Conservation (phyloP, 2,113 vertebrate genomes). For the Raja brachyura region DNA sequence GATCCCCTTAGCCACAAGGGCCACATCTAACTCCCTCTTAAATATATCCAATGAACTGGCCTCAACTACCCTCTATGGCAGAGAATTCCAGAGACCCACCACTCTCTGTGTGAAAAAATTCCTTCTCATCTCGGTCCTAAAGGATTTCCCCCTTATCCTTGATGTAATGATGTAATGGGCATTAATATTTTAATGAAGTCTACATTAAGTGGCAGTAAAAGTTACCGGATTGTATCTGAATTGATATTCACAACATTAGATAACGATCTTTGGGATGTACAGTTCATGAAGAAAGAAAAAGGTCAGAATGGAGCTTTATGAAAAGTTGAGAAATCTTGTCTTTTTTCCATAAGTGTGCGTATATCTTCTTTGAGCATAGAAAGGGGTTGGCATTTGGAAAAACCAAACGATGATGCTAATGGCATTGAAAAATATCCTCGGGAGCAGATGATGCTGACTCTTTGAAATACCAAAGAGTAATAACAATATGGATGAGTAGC, state of each 20-base stretch:
- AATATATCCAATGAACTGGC: too few relatives aligned
- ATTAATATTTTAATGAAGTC: conserved; percentile 7
- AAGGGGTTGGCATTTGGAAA: neutral
- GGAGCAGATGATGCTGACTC: conserved; percentile 10
- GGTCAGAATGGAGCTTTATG: neutral
- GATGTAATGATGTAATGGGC: neutral
- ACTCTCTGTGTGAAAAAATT: too few relatives aligned
- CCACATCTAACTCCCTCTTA: too few relatives aligned
- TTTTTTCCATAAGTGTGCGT: neutral
- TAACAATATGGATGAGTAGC: neutral
- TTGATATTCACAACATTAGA: neutral
- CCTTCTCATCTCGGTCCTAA: too few relatives aligned
- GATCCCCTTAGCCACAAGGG: too few relatives aligned
- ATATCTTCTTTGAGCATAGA: neutral
- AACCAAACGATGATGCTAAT: too few relatives aligned
- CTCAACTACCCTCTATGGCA: too few relatives aligned
- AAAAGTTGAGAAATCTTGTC: neutral
- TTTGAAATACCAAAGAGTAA: conserved; percentile 27
- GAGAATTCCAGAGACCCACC: too few relatives aligned
- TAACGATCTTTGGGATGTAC: too few relatives aligned
- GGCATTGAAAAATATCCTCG: conserved; percentile 7
- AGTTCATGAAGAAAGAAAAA: neutral
- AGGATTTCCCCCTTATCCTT: too few relatives aligned
- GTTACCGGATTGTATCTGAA: neutral
- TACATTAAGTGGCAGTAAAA: neutral